phyloP scores from a whole-genome alignment of 2,888 invertebrate genomes.

The Conus canariensis region DNA sequence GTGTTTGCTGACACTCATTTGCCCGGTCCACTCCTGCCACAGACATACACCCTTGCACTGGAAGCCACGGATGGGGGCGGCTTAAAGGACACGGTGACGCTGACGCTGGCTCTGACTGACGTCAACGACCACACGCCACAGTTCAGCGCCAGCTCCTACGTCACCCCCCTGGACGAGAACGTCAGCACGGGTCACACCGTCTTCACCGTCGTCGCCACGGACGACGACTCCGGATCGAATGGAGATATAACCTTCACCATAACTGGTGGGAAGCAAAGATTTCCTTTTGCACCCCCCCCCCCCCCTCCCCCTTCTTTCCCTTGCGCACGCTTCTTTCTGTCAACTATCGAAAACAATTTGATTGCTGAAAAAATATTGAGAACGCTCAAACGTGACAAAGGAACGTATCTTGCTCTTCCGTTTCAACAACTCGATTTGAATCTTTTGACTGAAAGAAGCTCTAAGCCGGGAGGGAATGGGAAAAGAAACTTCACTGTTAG shows the following conservation, averaged over 20 bases:
- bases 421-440: no score
- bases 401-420: no score
- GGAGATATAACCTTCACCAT: constrained; percentile 61
- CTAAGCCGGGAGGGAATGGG: no score
- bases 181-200: constrained; percentile 42
- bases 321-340: no score
- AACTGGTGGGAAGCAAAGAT: constrained; percentile 21
- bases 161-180: constrained; percentile 58
- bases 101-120: constrained; percentile 57
- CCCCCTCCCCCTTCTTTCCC: no score
- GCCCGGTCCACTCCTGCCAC: neutral
- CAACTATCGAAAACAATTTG: no score
- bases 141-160: constrained; percentile 53
- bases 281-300: no score
- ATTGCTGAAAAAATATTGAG: no score
- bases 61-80: constrained; percentile 59
- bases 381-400: no score
- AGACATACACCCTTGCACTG: constrained; percentile 54
- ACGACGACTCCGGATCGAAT: constrained; percentile 57
- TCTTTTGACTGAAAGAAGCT: no score
- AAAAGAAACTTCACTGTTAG: no score
- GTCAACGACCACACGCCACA: constrained; percentile 63
- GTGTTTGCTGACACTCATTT: neutral
- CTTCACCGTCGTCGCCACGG: constrained; percentile 49
- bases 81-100: constrained; percentile 51